Conservation (phyloP, 2,888 invertebrate genomes). For the Prosapia bicincta region DNA sequence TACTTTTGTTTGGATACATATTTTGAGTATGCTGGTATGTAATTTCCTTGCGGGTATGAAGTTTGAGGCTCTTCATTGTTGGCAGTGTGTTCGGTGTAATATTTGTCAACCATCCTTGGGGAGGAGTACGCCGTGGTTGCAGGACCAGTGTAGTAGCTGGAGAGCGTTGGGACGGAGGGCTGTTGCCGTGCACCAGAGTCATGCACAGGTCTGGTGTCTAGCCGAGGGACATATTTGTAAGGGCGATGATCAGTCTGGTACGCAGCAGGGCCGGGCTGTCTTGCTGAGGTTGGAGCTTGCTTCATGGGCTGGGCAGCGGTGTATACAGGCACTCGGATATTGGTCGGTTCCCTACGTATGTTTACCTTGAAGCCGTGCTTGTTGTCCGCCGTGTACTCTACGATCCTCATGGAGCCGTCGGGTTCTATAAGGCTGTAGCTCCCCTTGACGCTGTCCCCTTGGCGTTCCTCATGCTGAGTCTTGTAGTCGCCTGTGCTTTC, state of each 20-base stretch:
- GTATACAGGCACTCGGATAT: not conserved
- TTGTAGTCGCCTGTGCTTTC: constrained; percentile 69
- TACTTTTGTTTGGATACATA: not conserved
- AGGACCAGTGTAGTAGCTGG: not conserved
- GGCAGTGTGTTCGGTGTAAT: not conserved
- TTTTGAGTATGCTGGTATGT: not conserved
- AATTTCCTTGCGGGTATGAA: not conserved
- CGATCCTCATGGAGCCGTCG: constrained; percentile 69
- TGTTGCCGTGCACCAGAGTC: not conserved
- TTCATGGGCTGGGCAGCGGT: not conserved
- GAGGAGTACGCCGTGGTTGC: not conserved
- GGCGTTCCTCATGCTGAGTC: constrained; percentile 67
- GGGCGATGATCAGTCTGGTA: not conserved
- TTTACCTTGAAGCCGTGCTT: not conserved
- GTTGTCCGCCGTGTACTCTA: not conserved
- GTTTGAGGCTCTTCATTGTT: not conserved
- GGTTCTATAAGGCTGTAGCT: constrained; percentile 54
- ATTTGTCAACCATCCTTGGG: not conserved
- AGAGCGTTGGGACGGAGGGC: not conserved
- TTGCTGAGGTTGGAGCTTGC: not conserved
- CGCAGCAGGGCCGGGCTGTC: too few relatives aligned
- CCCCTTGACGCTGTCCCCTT: constrained; percentile 68
- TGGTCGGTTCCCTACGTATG: not conserved
- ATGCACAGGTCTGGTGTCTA: not conserved
- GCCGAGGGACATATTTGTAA: not conserved